A percentile compares a stretch with the other conserved stretches of the same genome.
Evolutionary conservation across 2,888 invertebrate genomes (phyloP).

Genomic region (Leptarthrus brevirostris): DNA sequence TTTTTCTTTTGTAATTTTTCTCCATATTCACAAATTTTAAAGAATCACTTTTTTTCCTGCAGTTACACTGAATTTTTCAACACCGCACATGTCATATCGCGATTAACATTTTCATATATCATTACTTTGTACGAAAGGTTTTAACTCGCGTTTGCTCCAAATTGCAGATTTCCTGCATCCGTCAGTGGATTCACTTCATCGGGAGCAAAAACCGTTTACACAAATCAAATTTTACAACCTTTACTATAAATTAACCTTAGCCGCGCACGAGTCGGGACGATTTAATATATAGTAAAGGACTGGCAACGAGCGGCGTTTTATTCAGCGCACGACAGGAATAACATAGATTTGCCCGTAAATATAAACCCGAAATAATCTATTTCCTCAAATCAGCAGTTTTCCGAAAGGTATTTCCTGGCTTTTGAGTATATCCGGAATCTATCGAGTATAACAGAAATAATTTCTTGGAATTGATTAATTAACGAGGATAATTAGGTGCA

Average conservation of each 20-base stretch:
- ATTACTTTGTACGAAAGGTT: too few species aligned
- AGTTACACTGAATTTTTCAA: not conserved
- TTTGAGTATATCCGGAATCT: too few species aligned
- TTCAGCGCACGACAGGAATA: slow-evolving; percentile 20
- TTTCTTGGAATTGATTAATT: too few species aligned
- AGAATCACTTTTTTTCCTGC: not conserved
- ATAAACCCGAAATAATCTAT: too few species aligned
- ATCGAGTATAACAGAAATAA: too few species aligned
- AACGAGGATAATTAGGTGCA: not conserved
- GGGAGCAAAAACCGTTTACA: not conserved
- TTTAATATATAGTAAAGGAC: not conserved
- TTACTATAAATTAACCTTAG: not conserved
- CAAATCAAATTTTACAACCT: not conserved
- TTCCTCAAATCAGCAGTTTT: too few species aligned
- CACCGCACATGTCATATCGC: not conserved
- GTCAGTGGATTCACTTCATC: slow-evolving; percentile 2
- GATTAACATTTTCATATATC: not conserved
- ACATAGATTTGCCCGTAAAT: slow-evolving; percentile 3
- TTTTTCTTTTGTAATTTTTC: slow-evolving; percentile 19
- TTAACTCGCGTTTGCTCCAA: not conserved
- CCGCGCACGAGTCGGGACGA: slow-evolving; percentile 23
- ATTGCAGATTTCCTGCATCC: slow-evolving; percentile 5
- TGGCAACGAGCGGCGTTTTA: not conserved
- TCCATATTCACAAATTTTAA: not conserved
- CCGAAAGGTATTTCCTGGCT: too few species aligned